Conservation (phyloP, 2,888 invertebrate genomes). For the Melieria crassipennis region DNA sequence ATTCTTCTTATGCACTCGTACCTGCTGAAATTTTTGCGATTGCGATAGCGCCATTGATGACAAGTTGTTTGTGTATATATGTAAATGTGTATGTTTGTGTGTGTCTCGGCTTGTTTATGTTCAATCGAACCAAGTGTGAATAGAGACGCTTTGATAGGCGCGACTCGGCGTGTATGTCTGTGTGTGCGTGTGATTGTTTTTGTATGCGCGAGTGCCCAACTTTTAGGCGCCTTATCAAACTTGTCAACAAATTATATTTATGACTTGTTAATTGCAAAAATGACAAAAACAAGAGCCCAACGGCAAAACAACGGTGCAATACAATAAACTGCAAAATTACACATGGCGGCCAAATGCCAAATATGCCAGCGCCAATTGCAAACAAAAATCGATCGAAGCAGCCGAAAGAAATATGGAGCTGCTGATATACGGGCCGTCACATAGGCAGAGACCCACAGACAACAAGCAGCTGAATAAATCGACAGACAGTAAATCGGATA, state of each 20-base stretch:
- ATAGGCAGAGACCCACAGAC: not conserved
- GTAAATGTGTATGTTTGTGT: too few species aligned
- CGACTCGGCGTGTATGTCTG: not conserved
- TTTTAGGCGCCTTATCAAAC: conserved; percentile 41
- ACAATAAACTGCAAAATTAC: conserved; percentile 33
- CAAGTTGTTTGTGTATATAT: too few species aligned
- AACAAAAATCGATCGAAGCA: not conserved
- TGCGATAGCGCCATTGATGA: too few species aligned
- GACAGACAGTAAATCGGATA: conserved; percentile 15
- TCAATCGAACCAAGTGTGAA: too few species aligned
- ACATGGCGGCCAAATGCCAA: too few species aligned
- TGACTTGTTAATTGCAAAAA: conserved; percentile 56
- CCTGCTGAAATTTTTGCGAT: too few species aligned
- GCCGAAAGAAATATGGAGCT: not conserved
- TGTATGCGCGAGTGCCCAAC: not conserved
- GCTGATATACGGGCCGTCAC: not conserved
- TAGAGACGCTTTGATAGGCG: not conserved
- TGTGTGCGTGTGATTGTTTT: not conserved
- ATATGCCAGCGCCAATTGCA: not conserved
- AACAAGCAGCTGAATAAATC: not conserved
- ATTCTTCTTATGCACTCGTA: too few species aligned
- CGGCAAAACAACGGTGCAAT: not conserved
- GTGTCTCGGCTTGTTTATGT: too few species aligned
- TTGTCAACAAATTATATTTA: conserved; percentile 55
- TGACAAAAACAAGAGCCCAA: conserved; percentile 42